A percentile compares a stretch with the other conserved stretches of the same genome.
Conservation (phyloP, 2,113 vertebrate species). For the Heterotis niloticus region DNA sequence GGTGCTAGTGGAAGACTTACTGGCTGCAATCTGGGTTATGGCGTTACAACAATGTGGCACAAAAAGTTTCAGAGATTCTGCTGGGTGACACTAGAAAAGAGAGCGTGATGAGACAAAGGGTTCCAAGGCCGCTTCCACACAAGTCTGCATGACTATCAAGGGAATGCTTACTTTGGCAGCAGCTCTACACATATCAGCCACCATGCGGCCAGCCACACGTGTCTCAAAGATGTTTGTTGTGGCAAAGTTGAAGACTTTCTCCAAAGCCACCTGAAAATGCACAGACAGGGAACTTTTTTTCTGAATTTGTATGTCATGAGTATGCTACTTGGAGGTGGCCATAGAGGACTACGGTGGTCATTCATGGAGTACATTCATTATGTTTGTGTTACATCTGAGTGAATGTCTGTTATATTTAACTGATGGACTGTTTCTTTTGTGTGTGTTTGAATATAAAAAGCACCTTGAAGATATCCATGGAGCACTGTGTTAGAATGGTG, state of each 20-base stretch:
- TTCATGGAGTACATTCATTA: no score
- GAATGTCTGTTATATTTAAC: background rate
- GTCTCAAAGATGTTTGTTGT: constrained; percentile 98
- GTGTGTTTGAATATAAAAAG: background rate
- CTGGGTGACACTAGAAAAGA: constrained; percentile 81
- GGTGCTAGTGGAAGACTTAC: constrained; percentile 69
- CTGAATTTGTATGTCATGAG: no score
- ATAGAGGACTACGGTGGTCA: no score
- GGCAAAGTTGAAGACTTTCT: constrained; percentile 96
- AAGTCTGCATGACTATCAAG: background rate
- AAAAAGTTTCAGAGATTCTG: constrained; percentile 88
- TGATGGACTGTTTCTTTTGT: no score
- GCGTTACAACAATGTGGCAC: constrained; percentile 90
- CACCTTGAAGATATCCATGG: constrained; percentile 95
- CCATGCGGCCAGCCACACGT: constrained; percentile 92
- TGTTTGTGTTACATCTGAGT: background rate
- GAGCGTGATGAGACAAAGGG: constrained; percentile 35
- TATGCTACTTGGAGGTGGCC: no score
- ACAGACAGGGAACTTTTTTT: background rate
- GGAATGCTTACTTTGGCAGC: constrained; percentile 77
- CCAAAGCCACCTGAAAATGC: constrained; percentile 79
- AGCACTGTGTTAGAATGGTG: constrained; percentile 96
- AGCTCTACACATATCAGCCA: constrained; percentile 96
- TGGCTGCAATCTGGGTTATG: constrained; percentile 86
- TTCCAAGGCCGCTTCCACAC: background rate